phyloP scores from a whole-genome alignment of 2,797 vertebrate genomes.

The Parambassis ranga region DNA sequence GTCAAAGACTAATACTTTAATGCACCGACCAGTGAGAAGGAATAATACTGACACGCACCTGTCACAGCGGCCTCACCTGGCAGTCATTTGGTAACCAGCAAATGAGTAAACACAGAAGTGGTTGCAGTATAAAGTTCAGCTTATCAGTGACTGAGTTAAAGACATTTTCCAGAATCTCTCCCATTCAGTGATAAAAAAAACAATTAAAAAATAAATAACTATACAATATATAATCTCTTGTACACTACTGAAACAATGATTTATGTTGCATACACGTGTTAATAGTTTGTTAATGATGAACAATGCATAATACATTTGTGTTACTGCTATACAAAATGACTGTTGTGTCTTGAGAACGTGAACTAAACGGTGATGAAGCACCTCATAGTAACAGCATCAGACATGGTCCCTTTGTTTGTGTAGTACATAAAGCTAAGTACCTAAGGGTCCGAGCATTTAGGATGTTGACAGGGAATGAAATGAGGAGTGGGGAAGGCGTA shows the following conservation, averaged over 20 bases:
- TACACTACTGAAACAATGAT: slow-evolving; percentile 75
- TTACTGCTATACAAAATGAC: slow-evolving; percentile 75
- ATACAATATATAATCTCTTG: slow-evolving; percentile 80
- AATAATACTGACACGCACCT: slow-evolving; percentile 63
- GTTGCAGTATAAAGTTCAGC: slow-evolving; percentile 70
- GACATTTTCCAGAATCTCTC: slow-evolving; percentile 79
- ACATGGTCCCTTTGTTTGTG: slow-evolving; percentile 56
- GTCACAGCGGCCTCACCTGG: slow-evolving; percentile 66
- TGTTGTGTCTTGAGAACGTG: slow-evolving; percentile 40
- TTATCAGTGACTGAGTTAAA: slow-evolving; percentile 76
- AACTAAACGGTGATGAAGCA: slow-evolving; percentile 36
- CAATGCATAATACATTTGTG: slow-evolving; percentile 73
- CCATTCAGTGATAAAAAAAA: slow-evolving; percentile 75
- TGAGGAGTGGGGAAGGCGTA: slow-evolving; percentile 20
- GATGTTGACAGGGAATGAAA: slow-evolving; percentile 36
- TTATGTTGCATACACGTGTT: slow-evolving; percentile 81
- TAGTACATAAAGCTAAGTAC: slow-evolving; percentile 53
- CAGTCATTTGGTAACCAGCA: slow-evolving; percentile 74
- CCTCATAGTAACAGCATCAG: slow-evolving; percentile 42
- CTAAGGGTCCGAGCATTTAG: slow-evolving; percentile 27
- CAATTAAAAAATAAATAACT: slow-evolving; percentile 79
- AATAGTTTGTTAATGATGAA: slow-evolving; percentile 81
- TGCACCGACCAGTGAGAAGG: slow-evolving; percentile 53
- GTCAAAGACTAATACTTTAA: slow-evolving; percentile 76
- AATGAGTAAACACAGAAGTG: slow-evolving; percentile 70